These are phyloP conservation scores for Holacanthella duospinosa DNA, from an alignment of 2,888 invertebrate genomes.

Conservation along the genomic window DNA sequence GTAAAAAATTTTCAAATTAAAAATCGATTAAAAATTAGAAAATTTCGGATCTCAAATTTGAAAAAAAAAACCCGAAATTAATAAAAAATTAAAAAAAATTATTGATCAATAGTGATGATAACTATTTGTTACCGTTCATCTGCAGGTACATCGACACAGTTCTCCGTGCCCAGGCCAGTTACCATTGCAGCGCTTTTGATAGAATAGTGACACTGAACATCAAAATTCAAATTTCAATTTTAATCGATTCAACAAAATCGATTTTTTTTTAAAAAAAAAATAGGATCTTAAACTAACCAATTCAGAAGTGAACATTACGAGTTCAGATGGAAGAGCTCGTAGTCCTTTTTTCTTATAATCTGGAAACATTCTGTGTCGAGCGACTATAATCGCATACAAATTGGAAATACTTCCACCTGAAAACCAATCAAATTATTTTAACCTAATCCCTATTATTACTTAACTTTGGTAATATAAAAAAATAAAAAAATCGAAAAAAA, in stretches of 20 bases:
- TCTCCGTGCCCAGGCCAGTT: constrained; percentile 85
- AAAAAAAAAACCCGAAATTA: not conserved
- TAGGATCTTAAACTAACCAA: too few relatives aligned
- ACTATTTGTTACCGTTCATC: constrained; percentile 52
- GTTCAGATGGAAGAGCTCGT: constrained; percentile 69
- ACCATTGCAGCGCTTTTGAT: constrained; percentile 90
- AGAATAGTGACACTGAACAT: constrained; percentile 79
- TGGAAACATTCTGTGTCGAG: constrained; percentile 90
- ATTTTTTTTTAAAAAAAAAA: too few relatives aligned
- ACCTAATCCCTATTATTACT: too few relatives aligned
- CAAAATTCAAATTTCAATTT: constrained; percentile 7
- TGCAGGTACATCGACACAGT: constrained; percentile 80
- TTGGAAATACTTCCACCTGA: constrained; percentile 93
- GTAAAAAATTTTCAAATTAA: not conserved
- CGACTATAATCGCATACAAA: constrained; percentile 89
- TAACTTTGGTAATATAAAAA: too few relatives aligned
- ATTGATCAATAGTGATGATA: not conserved
- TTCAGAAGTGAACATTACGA: constrained; percentile 93
- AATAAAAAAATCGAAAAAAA: too few relatives aligned
- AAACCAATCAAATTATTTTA: too few relatives aligned
- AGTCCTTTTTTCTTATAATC: constrained; percentile 90
- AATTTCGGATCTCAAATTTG: too few relatives aligned
- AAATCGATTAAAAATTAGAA: not conserved
- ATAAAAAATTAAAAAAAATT: not conserved
- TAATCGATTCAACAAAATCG: not conserved